These are phyloP conservation scores for Hirtodrosophila cameraria DNA, from an alignment of 2,888 invertebrate species.

Conservation along the genomic window DNA sequence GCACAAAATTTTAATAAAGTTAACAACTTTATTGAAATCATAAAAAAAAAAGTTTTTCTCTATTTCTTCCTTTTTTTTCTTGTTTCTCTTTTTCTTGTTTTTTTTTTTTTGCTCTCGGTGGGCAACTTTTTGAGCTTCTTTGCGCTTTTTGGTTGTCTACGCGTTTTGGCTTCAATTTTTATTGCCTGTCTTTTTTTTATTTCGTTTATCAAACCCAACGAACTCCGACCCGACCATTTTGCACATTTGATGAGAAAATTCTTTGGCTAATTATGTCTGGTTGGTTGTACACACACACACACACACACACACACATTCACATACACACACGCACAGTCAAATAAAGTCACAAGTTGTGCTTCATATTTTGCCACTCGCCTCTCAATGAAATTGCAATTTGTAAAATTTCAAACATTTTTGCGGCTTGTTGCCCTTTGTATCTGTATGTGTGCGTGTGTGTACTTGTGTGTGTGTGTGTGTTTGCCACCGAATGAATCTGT, in stretches of 20 bases:
- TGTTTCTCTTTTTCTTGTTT: constrained; percentile 10
- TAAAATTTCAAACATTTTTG: constrained; percentile 72
- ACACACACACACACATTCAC: constrained; percentile 10
- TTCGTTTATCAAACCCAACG: constrained; percentile 21
- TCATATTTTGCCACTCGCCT: constrained; percentile 56
- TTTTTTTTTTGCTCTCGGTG: constrained; percentile 35
- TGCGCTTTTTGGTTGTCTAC: constrained; percentile 45
- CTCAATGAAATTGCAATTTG: constrained; percentile 73
- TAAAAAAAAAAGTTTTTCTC: constrained; percentile 50
- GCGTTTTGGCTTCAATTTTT: constrained; percentile 45
- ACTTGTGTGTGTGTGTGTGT: background rate
- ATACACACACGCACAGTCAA: constrained; percentile 21
- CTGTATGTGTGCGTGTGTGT: constrained; percentile 11
- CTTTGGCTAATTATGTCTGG: constrained; percentile 72
- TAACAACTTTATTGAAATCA: constrained; percentile 79
- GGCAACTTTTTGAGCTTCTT: constrained; percentile 61
- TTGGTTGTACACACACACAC: constrained; percentile 60
- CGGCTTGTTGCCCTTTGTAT: constrained; percentile 66
- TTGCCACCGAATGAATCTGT: too few species aligned
- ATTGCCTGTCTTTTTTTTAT: constrained; percentile 37
- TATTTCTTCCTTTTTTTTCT: constrained; percentile 2
- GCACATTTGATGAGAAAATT: constrained; percentile 78
- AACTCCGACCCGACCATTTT: constrained; percentile 44
- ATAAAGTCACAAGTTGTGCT: constrained; percentile 61
- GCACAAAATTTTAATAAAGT: constrained; percentile 76